A percentile compares a stretch with the other conserved stretches of the same genome.
These are phyloP conservation scores for Gyrodactylus salaris DNA, from an alignment of 1,140 invertebrate species.

Conservation along the genomic window DNA sequence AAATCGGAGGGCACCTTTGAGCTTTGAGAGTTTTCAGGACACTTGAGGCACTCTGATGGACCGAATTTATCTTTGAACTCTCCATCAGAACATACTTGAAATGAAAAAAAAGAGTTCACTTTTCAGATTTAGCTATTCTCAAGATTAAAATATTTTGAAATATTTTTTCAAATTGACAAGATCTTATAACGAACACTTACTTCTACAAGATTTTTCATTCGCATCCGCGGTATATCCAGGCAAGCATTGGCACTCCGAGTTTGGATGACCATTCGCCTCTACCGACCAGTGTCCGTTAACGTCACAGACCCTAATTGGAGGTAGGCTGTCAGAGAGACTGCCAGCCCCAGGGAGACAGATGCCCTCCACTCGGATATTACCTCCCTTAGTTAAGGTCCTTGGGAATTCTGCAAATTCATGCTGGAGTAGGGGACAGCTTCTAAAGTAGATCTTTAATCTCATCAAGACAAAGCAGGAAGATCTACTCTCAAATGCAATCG, in stretches of 20 bases:
- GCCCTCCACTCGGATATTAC: not conserved
- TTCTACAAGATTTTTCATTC: not conserved
- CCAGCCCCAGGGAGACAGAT: not conserved
- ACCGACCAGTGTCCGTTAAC: not conserved
- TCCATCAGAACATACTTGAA: not conserved
- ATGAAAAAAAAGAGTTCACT: too few relatives aligned
- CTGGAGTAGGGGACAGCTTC: not conserved
- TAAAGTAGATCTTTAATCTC: not conserved
- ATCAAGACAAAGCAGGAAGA: not conserved
- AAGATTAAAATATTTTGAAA: too few relatives aligned
- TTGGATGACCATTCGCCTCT: not conserved
- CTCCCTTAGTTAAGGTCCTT: not conserved
- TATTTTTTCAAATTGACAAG: not conserved
- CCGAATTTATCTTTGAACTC: not conserved
- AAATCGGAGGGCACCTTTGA: not conserved
- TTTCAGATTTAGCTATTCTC: too few relatives aligned
- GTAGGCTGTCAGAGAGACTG: not conserved
- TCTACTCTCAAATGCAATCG: not conserved
- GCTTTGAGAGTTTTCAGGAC: not conserved
- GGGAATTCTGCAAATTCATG: not conserved
- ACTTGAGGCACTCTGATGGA: not conserved
- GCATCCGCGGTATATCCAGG: not conserved
- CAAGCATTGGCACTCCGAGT: not conserved
- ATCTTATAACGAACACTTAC: not conserved
- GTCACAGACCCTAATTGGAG: not conserved